Conservation (phyloP, 2,113 vertebrate genomes). For the Tamias sibiricus region DNA sequence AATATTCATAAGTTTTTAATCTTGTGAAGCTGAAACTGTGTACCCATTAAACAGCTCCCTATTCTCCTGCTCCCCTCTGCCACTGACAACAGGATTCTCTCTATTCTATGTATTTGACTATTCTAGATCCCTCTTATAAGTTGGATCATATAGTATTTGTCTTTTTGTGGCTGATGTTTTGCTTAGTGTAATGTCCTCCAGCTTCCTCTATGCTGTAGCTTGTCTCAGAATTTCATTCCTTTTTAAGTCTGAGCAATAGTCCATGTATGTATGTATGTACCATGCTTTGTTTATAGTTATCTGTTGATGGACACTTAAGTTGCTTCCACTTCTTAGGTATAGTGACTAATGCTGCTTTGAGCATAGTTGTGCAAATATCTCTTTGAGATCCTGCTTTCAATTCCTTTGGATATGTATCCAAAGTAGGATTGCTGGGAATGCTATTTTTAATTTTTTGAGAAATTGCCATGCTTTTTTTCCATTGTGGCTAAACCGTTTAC, state of each 20-base stretch:
- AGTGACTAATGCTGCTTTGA: no score
- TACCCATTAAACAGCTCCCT: neutral
- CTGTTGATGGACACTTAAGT: neutral
- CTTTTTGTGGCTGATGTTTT: neutral
- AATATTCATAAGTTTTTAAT: neutral
- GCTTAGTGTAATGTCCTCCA: no score
- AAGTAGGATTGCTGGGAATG: no score
- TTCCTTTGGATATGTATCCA: no score
- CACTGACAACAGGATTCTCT: neutral
- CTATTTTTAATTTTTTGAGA: neutral
- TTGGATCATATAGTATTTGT: neutral
- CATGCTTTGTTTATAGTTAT: no score
- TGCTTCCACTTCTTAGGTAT: neutral
- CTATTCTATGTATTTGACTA: neutral
- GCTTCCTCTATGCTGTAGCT: no score
- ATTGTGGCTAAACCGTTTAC: neutral
- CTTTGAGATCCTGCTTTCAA: no score
- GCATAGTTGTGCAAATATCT: no score
- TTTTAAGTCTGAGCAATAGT: no score
- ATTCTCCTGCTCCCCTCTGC: neutral
- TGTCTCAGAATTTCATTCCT: no score
- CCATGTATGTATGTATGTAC: no score
- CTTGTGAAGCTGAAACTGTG: neutral
- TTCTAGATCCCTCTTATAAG: neutral
- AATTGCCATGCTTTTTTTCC: neutral